These are phyloP conservation scores for Mesoclemmys tuberculata DNA, from an alignment of 2,113 vertebrate genomes.

Conservation along the genomic window DNA sequence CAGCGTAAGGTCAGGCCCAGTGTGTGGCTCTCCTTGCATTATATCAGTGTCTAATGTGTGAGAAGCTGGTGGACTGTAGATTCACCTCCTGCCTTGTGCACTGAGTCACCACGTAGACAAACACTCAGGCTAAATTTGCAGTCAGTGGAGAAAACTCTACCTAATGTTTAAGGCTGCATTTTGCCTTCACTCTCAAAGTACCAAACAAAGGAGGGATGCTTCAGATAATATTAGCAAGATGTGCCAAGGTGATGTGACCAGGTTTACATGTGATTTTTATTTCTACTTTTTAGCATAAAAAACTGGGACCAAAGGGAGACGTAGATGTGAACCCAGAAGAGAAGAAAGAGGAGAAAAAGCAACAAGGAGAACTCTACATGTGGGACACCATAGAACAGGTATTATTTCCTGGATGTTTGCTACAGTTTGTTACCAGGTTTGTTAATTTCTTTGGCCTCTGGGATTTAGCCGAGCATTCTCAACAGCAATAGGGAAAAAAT, in stretches of 20 bases:
- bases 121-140: neutral
- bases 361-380: slow-evolving; percentile 93
- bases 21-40: neutral
- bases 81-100: neutral
- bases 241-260: neutral
- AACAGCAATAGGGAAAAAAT: neutral
- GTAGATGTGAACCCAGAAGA: slow-evolving; percentile 84
- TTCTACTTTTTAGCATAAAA: slow-evolving; percentile 89
- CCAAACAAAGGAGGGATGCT: neutral
- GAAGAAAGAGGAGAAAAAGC: slow-evolving; percentile 84
- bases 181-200: neutral
- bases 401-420: neutral
- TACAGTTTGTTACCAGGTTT: neutral
- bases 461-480: neutral
- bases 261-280: neutral
- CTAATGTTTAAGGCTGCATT: neutral
- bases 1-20: neutral
- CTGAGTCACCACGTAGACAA: neutral
- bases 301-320: slow-evolving; percentile 84
- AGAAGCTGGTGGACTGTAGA: neutral
- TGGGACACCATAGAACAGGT: slow-evolving; percentile 98
- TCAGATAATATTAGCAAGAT: neutral
- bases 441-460: neutral
- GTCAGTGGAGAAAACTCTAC: neutral
- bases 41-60: neutral